Conservation (phyloP, 2,888 invertebrate genomes). For the Zaprionus bogoriensis region DNA sequence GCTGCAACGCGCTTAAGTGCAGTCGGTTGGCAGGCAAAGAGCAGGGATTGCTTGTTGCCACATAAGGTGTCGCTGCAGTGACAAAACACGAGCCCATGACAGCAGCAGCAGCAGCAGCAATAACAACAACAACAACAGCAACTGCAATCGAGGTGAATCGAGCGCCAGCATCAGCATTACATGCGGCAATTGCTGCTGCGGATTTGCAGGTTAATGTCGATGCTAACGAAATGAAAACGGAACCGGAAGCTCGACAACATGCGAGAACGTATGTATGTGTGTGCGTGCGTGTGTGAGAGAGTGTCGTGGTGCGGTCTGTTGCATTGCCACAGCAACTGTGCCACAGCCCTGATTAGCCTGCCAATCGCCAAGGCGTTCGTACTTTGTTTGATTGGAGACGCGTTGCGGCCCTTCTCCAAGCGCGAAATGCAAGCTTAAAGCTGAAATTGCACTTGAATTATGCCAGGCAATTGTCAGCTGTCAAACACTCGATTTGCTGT, state of each 20-base stretch:
- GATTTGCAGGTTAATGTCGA: slow-evolving; percentile 73
- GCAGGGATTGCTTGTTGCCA: slow-evolving; percentile 64
- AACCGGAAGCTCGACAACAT: slow-evolving; percentile 34
- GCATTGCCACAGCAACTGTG: slow-evolving; percentile 24
- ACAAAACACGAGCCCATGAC: slow-evolving; percentile 61
- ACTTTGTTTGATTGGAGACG: neutral
- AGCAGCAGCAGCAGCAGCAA: slow-evolving; percentile 29
- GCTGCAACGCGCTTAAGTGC: slow-evolving; percentile 29
- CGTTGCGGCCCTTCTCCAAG: neutral
- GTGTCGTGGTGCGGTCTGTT: slow-evolving; percentile 28
- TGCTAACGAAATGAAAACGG: slow-evolving; percentile 55
- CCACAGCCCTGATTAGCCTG: slow-evolving; percentile 44
- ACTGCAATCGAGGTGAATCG: slow-evolving; percentile 37
- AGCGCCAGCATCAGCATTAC: slow-evolving; percentile 76
- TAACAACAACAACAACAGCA: slow-evolving; percentile 25
- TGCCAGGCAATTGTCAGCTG: neutral
- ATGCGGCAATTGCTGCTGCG: slow-evolving; percentile 72
- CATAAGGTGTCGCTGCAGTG: slow-evolving; percentile 74
- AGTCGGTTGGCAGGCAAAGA: slow-evolving; percentile 6
- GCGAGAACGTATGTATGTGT: slow-evolving; percentile 17
- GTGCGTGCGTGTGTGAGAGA: neutral
- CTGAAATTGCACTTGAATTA: neutral
- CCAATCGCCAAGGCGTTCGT: neutral
- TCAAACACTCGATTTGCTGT: neutral
- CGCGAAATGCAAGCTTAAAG: neutral